A percentile compares a stretch with the other conserved stretches of the same genome.
Evolutionary conservation across 2,888 invertebrate genomes (phyloP).

Genomic region (Coecobrya sp.): DNA sequence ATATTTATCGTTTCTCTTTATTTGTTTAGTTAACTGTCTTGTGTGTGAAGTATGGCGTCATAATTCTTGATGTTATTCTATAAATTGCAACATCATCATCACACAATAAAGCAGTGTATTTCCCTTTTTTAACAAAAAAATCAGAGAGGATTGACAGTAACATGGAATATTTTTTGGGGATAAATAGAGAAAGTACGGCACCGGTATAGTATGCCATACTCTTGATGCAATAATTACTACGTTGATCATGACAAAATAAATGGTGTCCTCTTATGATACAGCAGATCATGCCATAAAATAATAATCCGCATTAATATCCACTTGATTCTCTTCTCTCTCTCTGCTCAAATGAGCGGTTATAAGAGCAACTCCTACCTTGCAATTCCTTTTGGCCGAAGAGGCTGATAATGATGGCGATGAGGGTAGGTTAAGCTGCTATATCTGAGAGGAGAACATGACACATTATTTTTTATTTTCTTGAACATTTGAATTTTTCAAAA

Average conservation of each 20-base stretch:
- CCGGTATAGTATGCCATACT: conserved; percentile 24
- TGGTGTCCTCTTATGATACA: conserved; percentile 51
- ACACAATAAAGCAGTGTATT: background rate
- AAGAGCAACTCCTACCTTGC: conserved; percentile 33
- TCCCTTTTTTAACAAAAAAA: conserved; percentile 22
- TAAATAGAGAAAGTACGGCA: conserved; percentile 51
- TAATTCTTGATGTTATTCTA: conserved; percentile 42
- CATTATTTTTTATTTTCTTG: conserved; percentile 43
- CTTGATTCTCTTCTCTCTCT: background rate
- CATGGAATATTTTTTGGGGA: conserved; percentile 46
- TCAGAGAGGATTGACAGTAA: conserved; percentile 39
- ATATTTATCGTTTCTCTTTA: conserved; percentile 9
- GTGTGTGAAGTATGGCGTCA: conserved; percentile 40
- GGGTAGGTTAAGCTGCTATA: background rate
- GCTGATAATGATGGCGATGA: background rate
- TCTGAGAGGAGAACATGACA: conserved; percentile 48
- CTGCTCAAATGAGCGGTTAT: conserved; percentile 5
- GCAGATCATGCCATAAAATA: conserved; percentile 10
- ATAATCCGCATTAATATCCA: conserved; percentile 29
- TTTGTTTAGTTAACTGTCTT: conserved; percentile 11
- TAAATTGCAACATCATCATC: conserved; percentile 48
- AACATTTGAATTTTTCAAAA: conserved; percentile 41
- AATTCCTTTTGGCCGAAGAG: conserved; percentile 59
- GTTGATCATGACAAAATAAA: conserved; percentile 50
- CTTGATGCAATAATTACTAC: conserved; percentile 66